These are phyloP conservation scores for Griposia aprilina DNA, from an alignment of 2,888 invertebrate species.

Conservation along the genomic window DNA sequence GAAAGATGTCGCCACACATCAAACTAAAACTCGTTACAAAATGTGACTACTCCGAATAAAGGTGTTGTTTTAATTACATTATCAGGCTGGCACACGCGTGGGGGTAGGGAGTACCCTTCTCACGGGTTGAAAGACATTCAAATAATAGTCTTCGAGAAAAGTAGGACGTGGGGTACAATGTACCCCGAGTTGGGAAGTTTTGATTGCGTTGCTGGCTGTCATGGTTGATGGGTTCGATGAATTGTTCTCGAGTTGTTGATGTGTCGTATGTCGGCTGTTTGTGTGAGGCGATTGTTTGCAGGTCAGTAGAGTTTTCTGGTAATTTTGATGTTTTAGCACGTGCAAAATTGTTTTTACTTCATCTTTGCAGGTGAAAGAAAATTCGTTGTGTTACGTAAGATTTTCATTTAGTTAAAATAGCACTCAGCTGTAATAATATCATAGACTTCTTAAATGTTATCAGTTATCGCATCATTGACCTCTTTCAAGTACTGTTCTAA, in stretches of 20 bases:
- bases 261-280: slow-evolving; percentile 66
- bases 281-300: slow-evolving; percentile 39
- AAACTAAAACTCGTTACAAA: slow-evolving; percentile 80
- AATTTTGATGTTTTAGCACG: slow-evolving; percentile 1
- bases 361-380: neutral
- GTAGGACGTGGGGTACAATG: slow-evolving; percentile 74
- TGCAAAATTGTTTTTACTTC: neutral
- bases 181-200: slow-evolving; percentile 79
- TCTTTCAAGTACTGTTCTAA: neutral
- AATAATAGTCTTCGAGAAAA: slow-evolving; percentile 89
- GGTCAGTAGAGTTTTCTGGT: slow-evolving; percentile 37
- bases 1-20: slow-evolving; percentile 72
- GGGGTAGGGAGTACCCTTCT: slow-evolving; percentile 85
- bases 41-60: slow-evolving; percentile 85
- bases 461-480: neutral
- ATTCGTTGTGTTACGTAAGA: neutral
- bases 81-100: slow-evolving; percentile 88
- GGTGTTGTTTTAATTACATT: slow-evolving; percentile 91
- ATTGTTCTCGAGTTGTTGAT: slow-evolving; percentile 72
- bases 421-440: neutral
- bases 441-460: neutral
- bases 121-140: slow-evolving; percentile 90
- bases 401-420: no score
- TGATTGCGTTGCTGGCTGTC: slow-evolving; percentile 87
- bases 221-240: slow-evolving; percentile 84